phyloP scores from a whole-genome alignment of 1,140 invertebrate genomes.

The Limonius californicus region DNA sequence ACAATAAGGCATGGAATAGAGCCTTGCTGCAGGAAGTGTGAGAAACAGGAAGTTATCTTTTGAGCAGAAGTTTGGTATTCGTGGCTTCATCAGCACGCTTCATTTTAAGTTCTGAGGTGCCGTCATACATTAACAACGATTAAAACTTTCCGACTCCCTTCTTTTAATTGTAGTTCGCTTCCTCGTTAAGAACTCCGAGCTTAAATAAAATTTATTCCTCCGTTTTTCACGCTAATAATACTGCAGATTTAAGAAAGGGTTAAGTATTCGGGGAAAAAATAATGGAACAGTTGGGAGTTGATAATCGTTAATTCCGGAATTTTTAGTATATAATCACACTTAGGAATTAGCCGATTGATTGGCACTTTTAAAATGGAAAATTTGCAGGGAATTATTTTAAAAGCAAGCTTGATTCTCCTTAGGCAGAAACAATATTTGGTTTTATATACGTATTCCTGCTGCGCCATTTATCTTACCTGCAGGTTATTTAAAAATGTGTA shows the following conservation, averaged over 20 bases:
- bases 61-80: not conserved
- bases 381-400: too few species aligned
- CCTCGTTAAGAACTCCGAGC: not conserved
- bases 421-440: too few species aligned
- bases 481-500: too few species aligned
- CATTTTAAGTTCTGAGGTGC: constrained; percentile 6
- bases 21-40: not conserved
- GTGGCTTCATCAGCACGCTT: not conserved
- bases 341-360: not conserved
- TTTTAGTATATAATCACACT: not conserved
- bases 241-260: not conserved
- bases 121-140: constrained; percentile 8
- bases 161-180: constrained; percentile 1
- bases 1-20: not conserved
- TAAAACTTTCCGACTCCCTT: constrained; percentile 1
- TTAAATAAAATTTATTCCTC: constrained; percentile 1
- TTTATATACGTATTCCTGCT: too few species aligned
- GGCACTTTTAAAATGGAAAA: too few species aligned
- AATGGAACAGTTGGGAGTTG: not conserved
- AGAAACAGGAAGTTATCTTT: constrained; percentile 2
- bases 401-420: too few species aligned
- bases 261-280: not conserved
- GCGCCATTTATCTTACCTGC: too few species aligned
- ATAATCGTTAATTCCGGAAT: not conserved
- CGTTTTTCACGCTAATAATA: not conserved